Conservation (phyloP, 2,888 invertebrate species). For the Nemoura dubitans region DNA sequence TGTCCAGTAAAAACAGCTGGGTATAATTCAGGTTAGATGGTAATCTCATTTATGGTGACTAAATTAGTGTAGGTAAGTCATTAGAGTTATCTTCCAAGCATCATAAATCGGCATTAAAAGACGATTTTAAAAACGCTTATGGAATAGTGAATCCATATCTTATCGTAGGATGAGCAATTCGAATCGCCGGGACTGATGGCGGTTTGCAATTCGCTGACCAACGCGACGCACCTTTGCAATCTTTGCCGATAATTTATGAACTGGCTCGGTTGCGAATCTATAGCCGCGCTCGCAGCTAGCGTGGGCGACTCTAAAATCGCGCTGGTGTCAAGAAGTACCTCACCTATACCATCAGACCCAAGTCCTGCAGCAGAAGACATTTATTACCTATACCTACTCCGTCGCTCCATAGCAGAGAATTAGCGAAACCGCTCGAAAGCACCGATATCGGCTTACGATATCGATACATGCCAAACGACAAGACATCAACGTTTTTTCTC, state of each 20-base stretch:
- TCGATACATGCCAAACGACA: not conserved
- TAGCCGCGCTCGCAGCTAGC: not conserved
- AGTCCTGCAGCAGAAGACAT: not conserved
- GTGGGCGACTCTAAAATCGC: not conserved
- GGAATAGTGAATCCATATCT: not conserved
- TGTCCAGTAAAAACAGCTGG: not conserved
- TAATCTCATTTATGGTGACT: not conserved
- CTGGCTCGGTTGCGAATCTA: not conserved
- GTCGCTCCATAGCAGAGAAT: not conserved
- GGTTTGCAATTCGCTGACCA: not conserved
- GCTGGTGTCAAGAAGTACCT: not conserved
- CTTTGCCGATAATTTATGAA: not conserved
- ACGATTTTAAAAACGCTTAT: not conserved
- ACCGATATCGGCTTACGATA: not conserved
- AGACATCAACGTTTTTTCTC: not conserved
- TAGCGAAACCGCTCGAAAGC: not conserved
- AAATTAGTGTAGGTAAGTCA: not conserved
- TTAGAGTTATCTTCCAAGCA: not conserved
- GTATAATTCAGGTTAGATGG: not conserved
- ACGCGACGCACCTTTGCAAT: not conserved
- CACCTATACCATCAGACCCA: not conserved
- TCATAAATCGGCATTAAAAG: not conserved
- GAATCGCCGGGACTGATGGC: not conserved
- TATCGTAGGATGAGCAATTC: not conserved
- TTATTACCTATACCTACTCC: not conserved